Evolutionary conservation across 2,888 invertebrate genomes (phyloP), one percentile per base, ranked within the genome.

Genomic region (Calameuta idolon): DNA sequence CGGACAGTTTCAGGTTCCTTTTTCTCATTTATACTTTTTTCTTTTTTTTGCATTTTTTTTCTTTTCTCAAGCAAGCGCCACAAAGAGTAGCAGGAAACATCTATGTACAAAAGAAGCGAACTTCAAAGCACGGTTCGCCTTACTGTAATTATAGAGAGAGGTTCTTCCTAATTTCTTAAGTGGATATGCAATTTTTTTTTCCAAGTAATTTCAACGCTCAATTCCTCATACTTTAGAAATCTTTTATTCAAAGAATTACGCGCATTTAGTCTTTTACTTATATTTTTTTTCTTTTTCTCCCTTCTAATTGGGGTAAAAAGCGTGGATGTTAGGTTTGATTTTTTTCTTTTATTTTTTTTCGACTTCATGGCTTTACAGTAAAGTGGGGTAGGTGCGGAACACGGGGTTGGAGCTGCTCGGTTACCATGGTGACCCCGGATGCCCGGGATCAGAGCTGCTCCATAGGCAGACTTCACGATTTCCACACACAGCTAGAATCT

Each of bases 361-460:
- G 55, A 15, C 55, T 55, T 55, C 23, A 23, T 23, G 23, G 55
- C 55, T 55, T 55, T 55, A 85, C 83, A 81, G 80, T 74, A 77
- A 82, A 83, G 84, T 83, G 86, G 86, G 85, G 83, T 84, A 81
- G 81, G 84, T 82, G 82, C 82, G 81, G 85, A 81, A 77, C 79
- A 83, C 81, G 81, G 80, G 81, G 79, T 84, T 84, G 86, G 86
- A 85, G 87, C 84, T 84, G 80, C 80, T 68, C 75, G 77, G 90
- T 91, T 89, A 87, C 89, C 84, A 90, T 91, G 88, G 89, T 85
- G 86, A 91, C 88, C 86, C 78, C 88, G 88, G 89, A 90, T 89
- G 86, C 89, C 91, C 90, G 90, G 90, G 90, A 87, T 83, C 84
- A 83, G 87, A 86, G 84, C 85, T 83, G 75, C n/a, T 37, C 37